Evolutionary conservation across 1,140 invertebrate genomes (phyloP), one percentile per base, ranked within the genome.

Genomic region (Dreissena polymorpha): DNA sequence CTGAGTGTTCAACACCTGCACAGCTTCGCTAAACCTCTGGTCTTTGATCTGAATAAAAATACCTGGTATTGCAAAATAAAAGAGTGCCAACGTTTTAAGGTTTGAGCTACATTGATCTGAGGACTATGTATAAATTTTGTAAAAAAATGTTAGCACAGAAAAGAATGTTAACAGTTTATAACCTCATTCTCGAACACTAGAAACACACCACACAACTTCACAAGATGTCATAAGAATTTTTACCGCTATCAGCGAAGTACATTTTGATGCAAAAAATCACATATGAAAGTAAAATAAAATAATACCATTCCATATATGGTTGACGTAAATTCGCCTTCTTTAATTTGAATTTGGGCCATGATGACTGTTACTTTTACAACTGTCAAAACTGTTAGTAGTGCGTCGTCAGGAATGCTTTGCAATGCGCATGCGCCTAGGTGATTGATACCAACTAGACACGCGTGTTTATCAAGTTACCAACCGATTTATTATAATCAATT

Each of bases 31-130:
- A 90, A 97, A 99, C 86, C 96, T 95, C 83, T 97, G 95, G 90
- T 99, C 98, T 94, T 97, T 98, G 86, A 99, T 98, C 97, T 98
- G 92, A 84, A 95, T n/a, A n/a, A n/a, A n/a, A n/a, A n/a, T n/a
- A n/a, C n/a, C n/a, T n/a, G 72, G 64, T 64, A 72, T 49, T 64
- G n/a, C n/a, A n/a, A n/a, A n/a, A n/a, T n/a, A n/a, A n/a, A 0
- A 14, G 12, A n/a, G 14, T 0, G 50, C 3, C 7, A 21, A 0
- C 63, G 55, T 23, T 69, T 69, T 69, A 12, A 51, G 10, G 23
- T 50, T 53, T 76, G 23, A 25, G 39, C 29, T 10, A 16, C 8
- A 76, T 63, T 29, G 10, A 51, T 68, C 10, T 29, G 55, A 10
- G 18, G 10, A 25, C 10, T 21, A 69, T 69, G 18, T 53, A 69